Conservation (phyloP, 2,888 invertebrate genomes). For the Stenoptilia bipunctidactyla region DNA sequence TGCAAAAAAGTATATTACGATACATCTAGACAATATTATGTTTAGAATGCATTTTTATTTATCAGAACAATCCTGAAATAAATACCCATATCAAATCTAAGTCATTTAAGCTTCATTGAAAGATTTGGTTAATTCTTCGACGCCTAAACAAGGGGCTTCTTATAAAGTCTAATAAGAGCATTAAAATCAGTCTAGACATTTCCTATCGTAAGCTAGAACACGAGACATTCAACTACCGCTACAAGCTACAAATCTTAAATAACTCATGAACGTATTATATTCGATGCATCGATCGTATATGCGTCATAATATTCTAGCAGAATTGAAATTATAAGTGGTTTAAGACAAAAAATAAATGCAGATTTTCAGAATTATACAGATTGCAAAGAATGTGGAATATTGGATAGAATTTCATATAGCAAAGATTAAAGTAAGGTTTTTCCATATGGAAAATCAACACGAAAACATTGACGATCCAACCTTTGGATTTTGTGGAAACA, state of each 20-base stretch:
- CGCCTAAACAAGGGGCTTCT: constrained; percentile 14
- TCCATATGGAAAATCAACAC: too few relatives aligned
- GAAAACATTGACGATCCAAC: too few relatives aligned
- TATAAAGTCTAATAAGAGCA: constrained; percentile 55
- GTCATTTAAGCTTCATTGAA: constrained; percentile 6
- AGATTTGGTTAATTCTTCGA: neutral
- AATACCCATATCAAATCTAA: constrained; percentile 2
- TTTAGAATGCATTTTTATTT: too few relatives aligned
- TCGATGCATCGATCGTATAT: neutral
- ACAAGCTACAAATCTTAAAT: constrained; percentile 20
- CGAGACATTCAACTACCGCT: constrained; percentile 24
- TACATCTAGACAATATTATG: too few relatives aligned
- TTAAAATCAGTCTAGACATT: constrained; percentile 62
- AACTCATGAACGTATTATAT: constrained; percentile 8
- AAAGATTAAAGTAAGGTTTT: too few relatives aligned
- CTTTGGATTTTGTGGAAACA: too few relatives aligned
- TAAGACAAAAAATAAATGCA: too few relatives aligned
- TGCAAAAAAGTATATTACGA: too few relatives aligned
- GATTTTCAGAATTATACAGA: too few relatives aligned
- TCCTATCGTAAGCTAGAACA: constrained; percentile 38
- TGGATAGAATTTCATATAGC: too few relatives aligned
- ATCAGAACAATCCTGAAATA: too few relatives aligned
- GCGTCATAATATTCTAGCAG: neutral
- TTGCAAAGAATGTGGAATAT: too few relatives aligned
- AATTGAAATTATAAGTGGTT: neutral